A percentile compares a stretch with the other conserved stretches of the same genome.
phyloP scores from a whole-genome alignment of 2,113 vertebrate genomes.

The Oenanthe oenanthe region DNA sequence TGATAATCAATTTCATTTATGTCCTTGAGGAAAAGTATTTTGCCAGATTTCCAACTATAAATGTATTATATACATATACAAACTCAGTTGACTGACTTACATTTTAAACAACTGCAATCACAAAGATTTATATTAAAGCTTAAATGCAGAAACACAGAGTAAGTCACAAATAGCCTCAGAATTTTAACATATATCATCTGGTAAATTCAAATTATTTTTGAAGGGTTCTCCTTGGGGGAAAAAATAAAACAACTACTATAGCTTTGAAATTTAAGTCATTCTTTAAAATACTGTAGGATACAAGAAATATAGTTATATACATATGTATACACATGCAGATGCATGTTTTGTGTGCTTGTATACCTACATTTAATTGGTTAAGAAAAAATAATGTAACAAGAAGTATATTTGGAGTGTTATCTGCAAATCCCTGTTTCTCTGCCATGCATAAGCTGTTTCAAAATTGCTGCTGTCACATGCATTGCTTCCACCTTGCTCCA shows the following conservation, averaged over 20 bases:
- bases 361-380: background rate
- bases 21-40: background rate
- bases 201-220: background rate
- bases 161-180: background rate
- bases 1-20: background rate
- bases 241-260: background rate
- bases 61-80: background rate
- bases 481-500: background rate
- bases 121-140: background rate
- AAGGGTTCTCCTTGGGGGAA: background rate
- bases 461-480: background rate
- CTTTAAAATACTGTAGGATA: background rate
- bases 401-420: background rate
- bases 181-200: background rate
- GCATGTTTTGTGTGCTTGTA: background rate
- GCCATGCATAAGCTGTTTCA: background rate
- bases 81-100: background rate
- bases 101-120: background rate
- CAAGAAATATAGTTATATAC: background rate
- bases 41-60: background rate
- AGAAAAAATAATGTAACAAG: background rate
- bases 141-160: background rate
- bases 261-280: background rate
- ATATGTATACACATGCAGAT: rapidly evolving
- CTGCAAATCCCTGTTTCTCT: background rate